Conservation (phyloP, 2,888 invertebrate species). For the Autographa pulchrina region DNA sequence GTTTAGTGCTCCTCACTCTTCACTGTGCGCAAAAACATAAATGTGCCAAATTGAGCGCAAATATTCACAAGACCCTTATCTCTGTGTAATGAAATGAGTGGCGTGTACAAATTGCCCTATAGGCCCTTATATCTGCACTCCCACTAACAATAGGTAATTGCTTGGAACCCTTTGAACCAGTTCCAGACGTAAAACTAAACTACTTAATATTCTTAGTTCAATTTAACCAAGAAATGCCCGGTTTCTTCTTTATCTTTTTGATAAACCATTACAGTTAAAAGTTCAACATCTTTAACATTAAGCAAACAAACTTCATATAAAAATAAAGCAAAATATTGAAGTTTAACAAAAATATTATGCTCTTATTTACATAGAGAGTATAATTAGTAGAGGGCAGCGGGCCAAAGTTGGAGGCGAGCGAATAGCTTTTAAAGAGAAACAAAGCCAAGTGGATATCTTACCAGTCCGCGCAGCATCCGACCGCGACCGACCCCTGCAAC, state of each 20-base stretch:
- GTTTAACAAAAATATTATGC: slow-evolving; percentile 46
- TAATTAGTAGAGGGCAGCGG: slow-evolving; percentile 73
- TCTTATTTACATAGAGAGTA: slow-evolving; percentile 55
- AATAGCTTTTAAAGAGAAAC: slow-evolving; percentile 64
- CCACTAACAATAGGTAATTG: slow-evolving; percentile 75
- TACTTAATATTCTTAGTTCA: slow-evolving; percentile 52
- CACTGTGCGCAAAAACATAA: slow-evolving; percentile 59
- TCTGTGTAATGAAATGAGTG: slow-evolving; percentile 84
- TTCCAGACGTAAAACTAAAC: slow-evolving; percentile 64
- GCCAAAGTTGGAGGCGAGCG: slow-evolving; percentile 67
- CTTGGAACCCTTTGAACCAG: slow-evolving; percentile 57
- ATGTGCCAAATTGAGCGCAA: slow-evolving; percentile 73
- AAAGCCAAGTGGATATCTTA: slow-evolving; percentile 69
- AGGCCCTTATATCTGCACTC: slow-evolving; percentile 68
- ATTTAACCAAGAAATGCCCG: background rate
- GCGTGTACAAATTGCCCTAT: slow-evolving; percentile 77
- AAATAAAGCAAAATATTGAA: slow-evolving; percentile 19
- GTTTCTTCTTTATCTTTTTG: too few relatives aligned
- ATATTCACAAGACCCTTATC: slow-evolving; percentile 81
- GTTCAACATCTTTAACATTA: background rate
- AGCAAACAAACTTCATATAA: background rate
- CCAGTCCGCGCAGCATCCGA: slow-evolving; percentile 67
- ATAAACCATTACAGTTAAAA: background rate
- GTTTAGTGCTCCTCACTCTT: slow-evolving; percentile 31
- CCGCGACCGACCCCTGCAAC: slow-evolving; percentile 63